phyloP scores from a whole-genome alignment of 2,113 vertebrate genomes.

The Eublepharis macularius region DNA sequence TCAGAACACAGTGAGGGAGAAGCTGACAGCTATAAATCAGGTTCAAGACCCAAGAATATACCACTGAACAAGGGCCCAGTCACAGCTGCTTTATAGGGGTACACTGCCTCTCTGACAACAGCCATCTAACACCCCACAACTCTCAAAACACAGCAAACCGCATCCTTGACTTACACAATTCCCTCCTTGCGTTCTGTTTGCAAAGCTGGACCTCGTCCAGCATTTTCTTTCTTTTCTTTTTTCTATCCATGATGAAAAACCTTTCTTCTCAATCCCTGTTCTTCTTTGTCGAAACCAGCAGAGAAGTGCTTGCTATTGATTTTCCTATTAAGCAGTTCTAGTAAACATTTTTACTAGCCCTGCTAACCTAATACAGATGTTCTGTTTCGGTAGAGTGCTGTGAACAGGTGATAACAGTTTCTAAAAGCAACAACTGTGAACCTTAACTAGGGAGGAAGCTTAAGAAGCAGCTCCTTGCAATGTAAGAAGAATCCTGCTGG shows the following conservation, averaged over 20 bases:
- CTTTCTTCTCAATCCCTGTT: constrained; percentile 55
- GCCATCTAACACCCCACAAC: constrained; percentile 35
- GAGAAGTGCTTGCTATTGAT: constrained; percentile 67
- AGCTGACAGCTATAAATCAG: constrained; percentile 64
- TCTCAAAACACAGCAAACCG: constrained; percentile 42
- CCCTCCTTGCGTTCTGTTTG: background rate
- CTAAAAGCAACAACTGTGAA: background rate
- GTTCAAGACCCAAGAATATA: constrained; percentile 34
- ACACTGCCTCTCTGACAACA: constrained; percentile 43
- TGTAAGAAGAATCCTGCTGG: background rate
- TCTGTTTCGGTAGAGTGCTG: constrained; percentile 40
- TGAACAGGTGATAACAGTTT: constrained; percentile 31
- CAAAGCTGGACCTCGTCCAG: constrained; percentile 47
- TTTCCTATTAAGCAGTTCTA: constrained; percentile 69
- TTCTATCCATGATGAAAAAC: constrained; percentile 38
- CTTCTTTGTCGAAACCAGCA: constrained; percentile 68
- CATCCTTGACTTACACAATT: constrained; percentile 39
- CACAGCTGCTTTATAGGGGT: constrained; percentile 4
- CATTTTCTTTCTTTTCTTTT: background rate
- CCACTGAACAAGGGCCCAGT: background rate
- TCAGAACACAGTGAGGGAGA: constrained; percentile 61
- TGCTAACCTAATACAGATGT: constrained; percentile 70
- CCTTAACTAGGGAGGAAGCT: background rate
- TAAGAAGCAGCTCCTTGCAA: background rate
- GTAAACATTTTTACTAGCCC: constrained; percentile 71